Conservation (phyloP, 2,888 invertebrate species). For the Ophioninae sp. region DNA sequence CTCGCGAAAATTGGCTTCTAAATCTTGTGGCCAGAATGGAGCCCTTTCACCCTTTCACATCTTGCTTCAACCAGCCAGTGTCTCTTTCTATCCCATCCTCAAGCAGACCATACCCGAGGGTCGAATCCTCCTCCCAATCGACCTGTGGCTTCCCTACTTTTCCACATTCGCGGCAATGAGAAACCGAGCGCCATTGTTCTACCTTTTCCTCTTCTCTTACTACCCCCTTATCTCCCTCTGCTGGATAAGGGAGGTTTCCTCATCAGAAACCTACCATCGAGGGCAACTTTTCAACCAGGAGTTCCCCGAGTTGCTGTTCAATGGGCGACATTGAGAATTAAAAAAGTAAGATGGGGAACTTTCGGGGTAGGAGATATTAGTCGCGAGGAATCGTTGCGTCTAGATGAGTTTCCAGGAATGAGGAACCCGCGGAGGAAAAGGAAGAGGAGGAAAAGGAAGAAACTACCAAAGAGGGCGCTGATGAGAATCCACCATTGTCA, state of each 20-base stretch:
- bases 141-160: slow-evolving; percentile 55
- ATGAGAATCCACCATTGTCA: slow-evolving; percentile 42
- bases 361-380: slow-evolving; percentile 58
- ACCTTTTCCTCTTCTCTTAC: slow-evolving; percentile 43
- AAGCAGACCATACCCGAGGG: slow-evolving; percentile 50
- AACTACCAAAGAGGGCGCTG: slow-evolving; percentile 10
- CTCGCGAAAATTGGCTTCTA: slow-evolving; percentile 79
- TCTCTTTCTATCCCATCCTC: slow-evolving; percentile 46
- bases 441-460: slow-evolving; percentile 1
- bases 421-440: neutral
- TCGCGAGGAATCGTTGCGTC: slow-evolving; percentile 60
- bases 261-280: slow-evolving; percentile 46
- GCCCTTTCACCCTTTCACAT: slow-evolving; percentile 58
- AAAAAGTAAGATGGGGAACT: slow-evolving; percentile 67
- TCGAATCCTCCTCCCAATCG: slow-evolving; percentile 62
- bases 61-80: slow-evolving; percentile 53
- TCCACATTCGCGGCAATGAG: slow-evolving; percentile 70
- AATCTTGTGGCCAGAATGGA: slow-evolving; percentile 77
- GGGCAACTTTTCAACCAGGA: slow-evolving; percentile 74
- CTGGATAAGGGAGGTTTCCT: slow-evolving; percentile 22
- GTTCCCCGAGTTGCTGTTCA: slow-evolving; percentile 76
- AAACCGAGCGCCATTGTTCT: slow-evolving; percentile 74
- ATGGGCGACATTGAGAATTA: slow-evolving; percentile 75
- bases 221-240: slow-evolving; percentile 7
- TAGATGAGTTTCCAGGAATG: slow-evolving; percentile 18